Evolutionary conservation across 2,888 invertebrate genomes (phyloP).

Genomic region (Leptarthrus brevirostris): DNA sequence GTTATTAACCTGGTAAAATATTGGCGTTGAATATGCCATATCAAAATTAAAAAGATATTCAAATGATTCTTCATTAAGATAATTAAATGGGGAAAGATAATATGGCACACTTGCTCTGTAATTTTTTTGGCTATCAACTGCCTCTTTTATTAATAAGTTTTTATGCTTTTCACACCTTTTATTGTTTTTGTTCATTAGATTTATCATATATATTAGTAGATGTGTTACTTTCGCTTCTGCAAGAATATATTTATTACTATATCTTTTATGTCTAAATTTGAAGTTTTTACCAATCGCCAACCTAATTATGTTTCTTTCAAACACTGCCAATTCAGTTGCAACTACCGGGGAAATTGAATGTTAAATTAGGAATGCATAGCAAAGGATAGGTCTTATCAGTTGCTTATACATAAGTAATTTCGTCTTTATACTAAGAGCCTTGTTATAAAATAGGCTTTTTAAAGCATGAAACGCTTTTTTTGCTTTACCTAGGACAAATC

Average conservation of each 20-base stretch:
- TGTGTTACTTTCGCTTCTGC: not conserved
- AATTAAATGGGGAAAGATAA: too few species aligned
- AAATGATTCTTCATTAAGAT: too few species aligned
- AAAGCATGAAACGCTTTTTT: not conserved
- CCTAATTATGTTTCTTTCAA: slow-evolving; percentile 41
- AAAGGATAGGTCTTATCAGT: slow-evolving; percentile 26
- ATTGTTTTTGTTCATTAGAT: not conserved
- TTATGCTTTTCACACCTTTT: not conserved
- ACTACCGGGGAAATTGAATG: slow-evolving; percentile 22
- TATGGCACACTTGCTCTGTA: too few species aligned
- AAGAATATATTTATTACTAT: not conserved
- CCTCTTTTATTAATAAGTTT: not conserved
- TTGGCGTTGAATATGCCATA: too few species aligned
- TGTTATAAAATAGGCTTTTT: not conserved
- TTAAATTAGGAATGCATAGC: slow-evolving; percentile 36
- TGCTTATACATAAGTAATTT: slow-evolving; percentile 43
- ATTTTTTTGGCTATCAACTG: too few species aligned
- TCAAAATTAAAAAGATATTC: too few species aligned
- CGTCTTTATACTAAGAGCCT: not conserved
- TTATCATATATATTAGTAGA: not conserved
- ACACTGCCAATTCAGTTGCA: slow-evolving; percentile 14
- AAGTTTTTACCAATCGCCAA: not conserved
- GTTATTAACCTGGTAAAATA: too few species aligned
- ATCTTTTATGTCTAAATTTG: not conserved
- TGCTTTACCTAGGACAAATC: not conserved